These are phyloP conservation scores for Mystacornis crossleyi DNA, from an alignment of 2,113 vertebrate genomes.

Conservation along the genomic window DNA sequence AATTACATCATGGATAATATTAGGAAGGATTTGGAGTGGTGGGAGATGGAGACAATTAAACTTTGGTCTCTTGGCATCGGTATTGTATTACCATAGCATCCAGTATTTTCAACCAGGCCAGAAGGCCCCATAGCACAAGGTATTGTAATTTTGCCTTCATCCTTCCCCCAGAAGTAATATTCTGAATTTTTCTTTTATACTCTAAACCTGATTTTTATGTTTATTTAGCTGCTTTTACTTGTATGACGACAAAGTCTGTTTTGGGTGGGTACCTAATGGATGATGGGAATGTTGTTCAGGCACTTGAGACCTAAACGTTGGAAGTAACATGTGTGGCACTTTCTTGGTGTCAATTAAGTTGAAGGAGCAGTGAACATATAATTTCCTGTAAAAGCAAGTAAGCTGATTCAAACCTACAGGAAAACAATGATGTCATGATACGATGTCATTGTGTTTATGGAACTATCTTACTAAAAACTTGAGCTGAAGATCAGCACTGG, in stretches of 20 bases:
- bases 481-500: background rate
- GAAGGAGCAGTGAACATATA: background rate
- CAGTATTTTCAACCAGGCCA: background rate
- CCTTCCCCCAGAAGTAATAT: background rate
- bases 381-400: background rate
- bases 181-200: background rate
- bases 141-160: background rate
- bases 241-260: background rate
- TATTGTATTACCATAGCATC: background rate
- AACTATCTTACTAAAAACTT: background rate
- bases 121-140: background rate
- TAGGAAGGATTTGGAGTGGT: background rate
- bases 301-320: background rate
- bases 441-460: background rate
- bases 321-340: background rate
- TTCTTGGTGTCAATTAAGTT: background rate
- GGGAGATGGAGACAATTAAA: background rate
- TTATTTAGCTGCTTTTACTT: constrained; percentile 29
- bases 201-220: background rate
- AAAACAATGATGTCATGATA: constrained; percentile 19
- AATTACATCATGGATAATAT: background rate
- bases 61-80: background rate
- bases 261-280: background rate
- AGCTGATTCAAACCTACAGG: constrained; percentile 17
- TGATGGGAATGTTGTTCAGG: background rate